A percentile compares a stretch with the other conserved stretches of the same genome.
Evolutionary conservation across 1,140 invertebrate species (phyloP).

Genomic region (Drosophila serrata): DNA sequence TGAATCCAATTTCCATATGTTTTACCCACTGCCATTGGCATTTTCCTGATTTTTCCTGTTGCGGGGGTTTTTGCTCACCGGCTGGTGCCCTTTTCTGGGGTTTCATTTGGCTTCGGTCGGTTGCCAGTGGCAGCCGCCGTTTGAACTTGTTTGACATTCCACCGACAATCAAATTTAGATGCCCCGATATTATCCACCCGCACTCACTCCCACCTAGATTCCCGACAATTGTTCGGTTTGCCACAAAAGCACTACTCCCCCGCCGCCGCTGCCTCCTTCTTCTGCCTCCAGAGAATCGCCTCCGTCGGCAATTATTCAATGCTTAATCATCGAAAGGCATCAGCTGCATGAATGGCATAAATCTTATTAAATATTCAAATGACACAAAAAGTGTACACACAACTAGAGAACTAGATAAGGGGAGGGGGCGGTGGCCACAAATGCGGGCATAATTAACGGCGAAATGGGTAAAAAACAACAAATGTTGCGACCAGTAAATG

Average conservation of each 20-base stretch:
- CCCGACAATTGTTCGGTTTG: constrained; percentile 43
- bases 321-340: constrained; percentile 41
- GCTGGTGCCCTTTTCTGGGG: constrained; percentile 31
- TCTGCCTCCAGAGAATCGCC: not conserved
- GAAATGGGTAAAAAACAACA: constrained; percentile 44
- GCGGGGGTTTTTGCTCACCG: constrained; percentile 1
- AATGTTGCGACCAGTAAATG: constrained; percentile 5
- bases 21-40: constrained; percentile 11
- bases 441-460: constrained; percentile 78
- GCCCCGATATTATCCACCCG: constrained; percentile 43
- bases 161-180: constrained; percentile 61
- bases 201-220: not conserved
- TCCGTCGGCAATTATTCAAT: constrained; percentile 52
- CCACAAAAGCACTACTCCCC: constrained; percentile 21
- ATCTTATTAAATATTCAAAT: constrained; percentile 75
- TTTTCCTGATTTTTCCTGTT: constrained; percentile 31
- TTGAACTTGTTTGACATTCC: constrained; percentile 75
- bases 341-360: constrained; percentile 53
- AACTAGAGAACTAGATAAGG: constrained; percentile 20
- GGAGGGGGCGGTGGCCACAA: constrained; percentile 30
- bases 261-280: not conserved
- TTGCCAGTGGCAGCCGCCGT: constrained; percentile 73
- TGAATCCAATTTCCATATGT: constrained; percentile 38
- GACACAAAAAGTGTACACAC: constrained; percentile 39
- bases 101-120: constrained; percentile 53